Conservation (phyloP, 2,888 invertebrate genomes). For the Masnerella sp. region DNA sequence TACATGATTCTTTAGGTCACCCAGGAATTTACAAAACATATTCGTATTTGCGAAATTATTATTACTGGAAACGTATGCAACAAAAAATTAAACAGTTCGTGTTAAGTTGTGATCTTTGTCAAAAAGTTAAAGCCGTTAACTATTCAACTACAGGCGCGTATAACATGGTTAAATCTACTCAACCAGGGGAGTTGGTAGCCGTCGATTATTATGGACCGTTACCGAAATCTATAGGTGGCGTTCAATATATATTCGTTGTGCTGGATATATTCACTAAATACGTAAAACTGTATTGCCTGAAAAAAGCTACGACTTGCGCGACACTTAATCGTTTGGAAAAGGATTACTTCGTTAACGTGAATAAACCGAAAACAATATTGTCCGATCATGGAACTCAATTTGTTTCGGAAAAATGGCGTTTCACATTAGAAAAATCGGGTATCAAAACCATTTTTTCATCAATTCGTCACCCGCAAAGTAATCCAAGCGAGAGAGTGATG, state of each 20-base stretch:
- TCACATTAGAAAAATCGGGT: too few relatives aligned
- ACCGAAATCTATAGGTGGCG: conserved; percentile 21
- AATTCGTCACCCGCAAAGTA: too few relatives aligned
- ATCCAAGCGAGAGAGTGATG: background rate
- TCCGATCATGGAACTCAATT: conserved; percentile 31
- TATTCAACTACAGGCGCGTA: conserved; percentile 5
- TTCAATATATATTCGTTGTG: conserved; percentile 19
- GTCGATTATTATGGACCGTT: conserved; percentile 34
- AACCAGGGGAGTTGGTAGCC: conserved; percentile 15
- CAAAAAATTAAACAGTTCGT: conserved; percentile 21
- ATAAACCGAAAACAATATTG: conserved; percentile 9
- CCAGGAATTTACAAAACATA: conserved; percentile 25
- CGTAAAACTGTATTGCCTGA: conserved; percentile 15
- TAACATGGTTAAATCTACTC: conserved; percentile 8
- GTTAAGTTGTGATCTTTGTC: conserved; percentile 11
- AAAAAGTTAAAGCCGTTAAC: conserved; percentile 11
- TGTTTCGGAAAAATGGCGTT: conserved; percentile 5
- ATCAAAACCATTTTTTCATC: too few relatives aligned
- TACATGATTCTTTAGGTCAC: conserved; percentile 22
- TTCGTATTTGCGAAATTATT: conserved; percentile 18
- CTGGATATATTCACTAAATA: conserved; percentile 30
- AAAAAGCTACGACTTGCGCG: conserved; percentile 17
- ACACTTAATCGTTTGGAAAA: conserved; percentile 9
- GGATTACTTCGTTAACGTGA: conserved; percentile 4
- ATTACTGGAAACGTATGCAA: conserved; percentile 20